Conservation (phyloP, 1,140 invertebrate species). For the Akabosia matsudoensis region DNA sequence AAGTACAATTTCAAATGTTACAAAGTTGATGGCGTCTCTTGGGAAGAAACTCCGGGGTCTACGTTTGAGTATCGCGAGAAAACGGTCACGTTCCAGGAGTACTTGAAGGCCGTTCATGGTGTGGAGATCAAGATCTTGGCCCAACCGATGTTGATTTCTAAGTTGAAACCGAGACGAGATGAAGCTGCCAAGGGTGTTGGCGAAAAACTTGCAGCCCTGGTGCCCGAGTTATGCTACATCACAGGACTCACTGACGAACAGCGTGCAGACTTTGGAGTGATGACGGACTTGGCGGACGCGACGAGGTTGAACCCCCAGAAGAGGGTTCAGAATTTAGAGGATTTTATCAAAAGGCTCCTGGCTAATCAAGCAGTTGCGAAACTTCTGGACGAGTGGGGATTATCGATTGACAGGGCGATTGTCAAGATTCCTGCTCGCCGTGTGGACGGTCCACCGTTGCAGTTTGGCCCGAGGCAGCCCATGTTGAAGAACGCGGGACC, state of each 20-base stretch:
- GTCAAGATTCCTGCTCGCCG: neutral
- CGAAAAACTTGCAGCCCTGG: slow-evolving; percentile 46
- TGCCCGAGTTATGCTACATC: slow-evolving; percentile 77
- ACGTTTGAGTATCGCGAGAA: slow-evolving; percentile 57
- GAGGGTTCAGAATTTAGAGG: slow-evolving; percentile 61
- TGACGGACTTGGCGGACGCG: slow-evolving; percentile 73
- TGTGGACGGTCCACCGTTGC: neutral
- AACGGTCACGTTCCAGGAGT: too few species aligned
- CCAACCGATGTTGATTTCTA: slow-evolving; percentile 75
- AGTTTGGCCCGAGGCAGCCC: neutral
- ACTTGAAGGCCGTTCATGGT: too few species aligned
- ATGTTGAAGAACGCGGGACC: neutral
- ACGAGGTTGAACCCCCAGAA: slow-evolving; percentile 75
- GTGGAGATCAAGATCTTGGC: too few species aligned
- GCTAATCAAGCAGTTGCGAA: neutral
- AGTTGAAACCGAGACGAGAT: slow-evolving; percentile 47
- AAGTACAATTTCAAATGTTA: slow-evolving; percentile 89
- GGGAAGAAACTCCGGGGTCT: slow-evolving; percentile 62
- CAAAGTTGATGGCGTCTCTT: slow-evolving; percentile 77
- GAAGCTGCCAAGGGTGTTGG: neutral
- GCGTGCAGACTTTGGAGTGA: slow-evolving; percentile 60
- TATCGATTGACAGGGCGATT: neutral
- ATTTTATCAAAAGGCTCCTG: slow-evolving; percentile 61
- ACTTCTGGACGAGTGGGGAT: neutral
- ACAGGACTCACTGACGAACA: slow-evolving; percentile 68